These are phyloP conservation scores for Apamea sordens DNA, from an alignment of 2,888 invertebrate genomes.

Conservation along the genomic window DNA sequence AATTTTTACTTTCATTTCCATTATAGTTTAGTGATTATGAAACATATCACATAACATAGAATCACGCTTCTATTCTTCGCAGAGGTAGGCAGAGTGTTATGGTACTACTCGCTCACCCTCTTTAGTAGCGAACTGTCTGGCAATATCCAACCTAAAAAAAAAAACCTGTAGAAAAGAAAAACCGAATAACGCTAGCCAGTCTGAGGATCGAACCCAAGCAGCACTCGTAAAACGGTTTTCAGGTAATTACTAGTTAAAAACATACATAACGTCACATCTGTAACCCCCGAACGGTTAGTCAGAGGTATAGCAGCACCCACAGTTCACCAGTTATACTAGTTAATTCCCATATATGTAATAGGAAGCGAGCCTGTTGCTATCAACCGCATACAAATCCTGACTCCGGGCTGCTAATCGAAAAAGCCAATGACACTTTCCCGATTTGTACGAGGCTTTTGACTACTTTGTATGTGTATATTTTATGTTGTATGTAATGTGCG, in stretches of 20 bases:
- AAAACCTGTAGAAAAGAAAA: neutral
- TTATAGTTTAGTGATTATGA: slow-evolving; percentile 31
- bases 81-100: neutral
- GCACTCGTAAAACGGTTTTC: neutral
- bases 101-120: too few species aligned
- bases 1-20: slow-evolving; percentile 49
- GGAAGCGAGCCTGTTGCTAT: neutral
- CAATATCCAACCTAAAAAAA: neutral
- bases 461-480: too few species aligned
- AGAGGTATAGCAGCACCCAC: too few species aligned
- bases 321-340: neutral
- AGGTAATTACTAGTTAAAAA: neutral
- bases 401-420: neutral
- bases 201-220: neutral
- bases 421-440: neutral
- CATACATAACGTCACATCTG: neutral
- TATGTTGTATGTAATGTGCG: too few species aligned
- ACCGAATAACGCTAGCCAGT: neutral
- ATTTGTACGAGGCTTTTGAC: neutral
- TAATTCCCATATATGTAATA: neutral
- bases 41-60: slow-evolving; percentile 16
- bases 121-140: neutral
- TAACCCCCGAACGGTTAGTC: neutral
- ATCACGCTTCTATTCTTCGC: neutral
- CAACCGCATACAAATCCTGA: neutral